A percentile compares a stretch with the other conserved stretches of the same genome.
Conservation (phyloP, 2,888 invertebrate species). For the Cheilosia grossa region DNA sequence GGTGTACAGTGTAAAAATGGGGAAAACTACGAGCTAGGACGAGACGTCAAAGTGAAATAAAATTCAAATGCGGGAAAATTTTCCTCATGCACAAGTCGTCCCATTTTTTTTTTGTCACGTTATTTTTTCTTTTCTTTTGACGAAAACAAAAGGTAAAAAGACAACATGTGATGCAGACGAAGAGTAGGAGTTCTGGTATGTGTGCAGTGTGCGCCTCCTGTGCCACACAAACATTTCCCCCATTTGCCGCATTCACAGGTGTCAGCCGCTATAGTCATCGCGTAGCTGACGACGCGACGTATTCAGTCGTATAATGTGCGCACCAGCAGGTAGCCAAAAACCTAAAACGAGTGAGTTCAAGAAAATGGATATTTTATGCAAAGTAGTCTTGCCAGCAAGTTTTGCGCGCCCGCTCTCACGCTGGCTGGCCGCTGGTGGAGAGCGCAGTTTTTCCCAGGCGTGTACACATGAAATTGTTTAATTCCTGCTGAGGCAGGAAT, state of each 20-base stretch:
- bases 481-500: neutral
- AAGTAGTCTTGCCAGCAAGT: conserved; percentile 21
- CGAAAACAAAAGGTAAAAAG: conserved; percentile 15
- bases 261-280: conserved; percentile 25
- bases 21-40: conserved; percentile 44
- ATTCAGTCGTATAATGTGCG: conserved; percentile 33
- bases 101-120: conserved; percentile 1
- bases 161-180: conserved; percentile 8
- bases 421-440: neutral
- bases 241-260: conserved; percentile 45
- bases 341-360: conserved; percentile 40
- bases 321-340: conserved; percentile 52
- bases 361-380: conserved; percentile 55
- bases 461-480: neutral
- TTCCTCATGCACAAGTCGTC: conserved; percentile 1
- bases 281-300: neutral
- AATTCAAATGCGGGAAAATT: conserved; percentile 57
- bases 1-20: conserved; percentile 7
- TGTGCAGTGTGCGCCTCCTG: no score
- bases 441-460: conserved; percentile 13
- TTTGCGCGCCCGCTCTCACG: conserved; percentile 19
- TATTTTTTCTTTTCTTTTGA: neutral
- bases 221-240: conserved; percentile 24
- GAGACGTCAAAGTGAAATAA: conserved; percentile 31
- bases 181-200: conserved; percentile 29